Percentiles rank a stretch among this genome's conserved stretches.
Evolutionary conservation across 2,797 vertebrate species (phyloP).

Genomic region (Ptychobarbus kaznakovi): DNA sequence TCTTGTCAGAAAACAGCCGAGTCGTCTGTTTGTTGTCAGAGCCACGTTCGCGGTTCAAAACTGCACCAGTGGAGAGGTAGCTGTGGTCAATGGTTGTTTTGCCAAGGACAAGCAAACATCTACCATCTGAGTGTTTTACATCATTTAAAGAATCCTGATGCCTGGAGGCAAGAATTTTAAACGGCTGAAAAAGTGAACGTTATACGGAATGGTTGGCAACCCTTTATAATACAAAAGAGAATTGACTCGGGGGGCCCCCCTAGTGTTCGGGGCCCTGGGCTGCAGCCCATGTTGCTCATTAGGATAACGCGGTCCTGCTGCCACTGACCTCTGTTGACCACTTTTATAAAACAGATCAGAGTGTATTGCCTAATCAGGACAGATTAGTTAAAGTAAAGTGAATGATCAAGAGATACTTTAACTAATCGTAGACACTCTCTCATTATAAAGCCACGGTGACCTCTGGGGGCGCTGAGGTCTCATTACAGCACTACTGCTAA

Average conservation of each 20-base stretch:
- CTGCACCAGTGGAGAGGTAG: slow-evolving; percentile 29
- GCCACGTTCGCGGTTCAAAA: slow-evolving; percentile 25
- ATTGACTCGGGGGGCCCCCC: no score
- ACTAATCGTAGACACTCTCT: slow-evolving; percentile 13
- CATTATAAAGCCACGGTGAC: slow-evolving; percentile 37
- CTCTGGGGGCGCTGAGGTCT: slow-evolving; percentile 23
- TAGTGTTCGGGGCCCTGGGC: no score
- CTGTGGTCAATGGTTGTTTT: slow-evolving; percentile 22
- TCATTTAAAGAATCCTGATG: slow-evolving; percentile 24
- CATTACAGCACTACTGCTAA: not conserved
- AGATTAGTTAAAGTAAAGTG: slow-evolving; percentile 4
- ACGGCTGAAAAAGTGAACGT: not conserved
- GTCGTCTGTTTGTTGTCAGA: slow-evolving; percentile 44
- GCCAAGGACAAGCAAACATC: slow-evolving; percentile 48
- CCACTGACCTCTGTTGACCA: not conserved
- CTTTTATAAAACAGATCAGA: slow-evolving; percentile 8
- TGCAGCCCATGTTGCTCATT: no score
- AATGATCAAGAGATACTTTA: slow-evolving; percentile 1
- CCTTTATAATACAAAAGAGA: no score
- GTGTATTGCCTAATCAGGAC: slow-evolving; percentile 11
- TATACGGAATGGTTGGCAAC: no score
- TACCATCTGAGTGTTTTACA: slow-evolving; percentile 24
- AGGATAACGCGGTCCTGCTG: no score
- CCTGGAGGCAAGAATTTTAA: slow-evolving; percentile 24
- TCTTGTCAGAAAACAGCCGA: slow-evolving; percentile 44